A percentile compares a stretch with the other conserved stretches of the same genome.
Conservation (phyloP, 2,113 vertebrate species). For the Gymnobelideus leadbeateri region DNA sequence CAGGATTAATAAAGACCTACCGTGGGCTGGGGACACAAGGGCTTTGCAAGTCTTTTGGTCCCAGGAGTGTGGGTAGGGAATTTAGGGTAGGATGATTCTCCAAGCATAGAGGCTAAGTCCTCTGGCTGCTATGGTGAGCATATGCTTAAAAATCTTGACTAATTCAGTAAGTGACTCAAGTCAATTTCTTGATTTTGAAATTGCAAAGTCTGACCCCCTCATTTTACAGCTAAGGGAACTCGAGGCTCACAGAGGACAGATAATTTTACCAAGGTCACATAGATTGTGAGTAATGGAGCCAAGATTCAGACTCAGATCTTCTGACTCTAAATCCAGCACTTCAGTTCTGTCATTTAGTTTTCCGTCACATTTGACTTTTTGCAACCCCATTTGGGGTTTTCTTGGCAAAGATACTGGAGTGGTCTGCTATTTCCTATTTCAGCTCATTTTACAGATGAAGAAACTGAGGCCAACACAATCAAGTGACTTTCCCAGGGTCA, state of each 20-base stretch:
- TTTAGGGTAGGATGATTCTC: neutral
- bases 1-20: conserved; percentile 81
- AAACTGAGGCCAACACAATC: neutral
- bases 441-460: neutral
- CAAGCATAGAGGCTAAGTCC: neutral
- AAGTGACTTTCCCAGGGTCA: neutral
- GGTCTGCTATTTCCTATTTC: neutral
- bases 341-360: neutral
- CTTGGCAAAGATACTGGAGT: neutral
- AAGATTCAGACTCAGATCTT: neutral
- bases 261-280: neutral
- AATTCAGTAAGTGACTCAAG: neutral
- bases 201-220: neutral
- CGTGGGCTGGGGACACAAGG: conserved; percentile 33
- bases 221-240: neutral
- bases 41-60: conserved; percentile 26
- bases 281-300: neutral
- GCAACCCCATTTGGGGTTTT: neutral
- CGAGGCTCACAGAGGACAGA: neutral
- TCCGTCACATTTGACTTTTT: neutral
- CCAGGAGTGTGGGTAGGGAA: conserved; percentile 16
- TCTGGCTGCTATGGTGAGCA: neutral
- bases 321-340: neutral
- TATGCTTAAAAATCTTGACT: neutral
- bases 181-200: neutral